Percentiles rank a stretch among this genome's conserved stretches.
These are phyloP conservation scores for Leistus spinibarbis DNA, from an alignment of 2,888 invertebrate genomes.

Conservation along the genomic window DNA sequence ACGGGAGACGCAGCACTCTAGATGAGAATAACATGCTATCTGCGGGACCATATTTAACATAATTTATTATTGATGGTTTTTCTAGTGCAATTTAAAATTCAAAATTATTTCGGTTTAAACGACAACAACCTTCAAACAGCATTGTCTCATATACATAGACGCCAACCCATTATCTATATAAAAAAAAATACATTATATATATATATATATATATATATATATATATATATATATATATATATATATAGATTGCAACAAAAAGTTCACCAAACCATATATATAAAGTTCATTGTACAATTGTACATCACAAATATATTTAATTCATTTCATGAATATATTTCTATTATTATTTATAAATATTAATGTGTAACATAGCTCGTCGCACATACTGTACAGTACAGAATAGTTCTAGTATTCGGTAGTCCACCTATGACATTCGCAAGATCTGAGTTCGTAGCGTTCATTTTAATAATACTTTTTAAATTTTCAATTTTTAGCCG, in stretches of 20 bases:
- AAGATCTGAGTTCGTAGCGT: too few relatives aligned
- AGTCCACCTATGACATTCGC: too few relatives aligned
- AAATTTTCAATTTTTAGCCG: too few relatives aligned
- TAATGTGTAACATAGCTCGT: neutral
- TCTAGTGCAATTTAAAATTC: constrained; percentile 32
- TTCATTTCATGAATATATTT: neutral
- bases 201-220: neutral
- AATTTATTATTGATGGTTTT: constrained; percentile 29
- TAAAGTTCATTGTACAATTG: too few relatives aligned
- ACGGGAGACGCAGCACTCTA: neutral
- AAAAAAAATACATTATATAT: neutral
- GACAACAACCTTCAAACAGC: constrained; percentile 4
- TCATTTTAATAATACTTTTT: too few relatives aligned
- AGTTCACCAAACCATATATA: too few relatives aligned
- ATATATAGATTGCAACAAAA: neutral
- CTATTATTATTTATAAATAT: neutral
- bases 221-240: neutral
- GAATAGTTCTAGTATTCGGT: neutral
- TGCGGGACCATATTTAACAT: constrained; percentile 27
- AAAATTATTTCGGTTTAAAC: constrained; percentile 6
- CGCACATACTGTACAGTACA: neutral
- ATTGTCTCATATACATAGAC: neutral
- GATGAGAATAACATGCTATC: constrained; percentile 25
- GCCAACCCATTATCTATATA: neutral
- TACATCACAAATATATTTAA: neutral